Conservation (phyloP, 2,113 vertebrate genomes). For the Dipodomys stephensi region DNA sequence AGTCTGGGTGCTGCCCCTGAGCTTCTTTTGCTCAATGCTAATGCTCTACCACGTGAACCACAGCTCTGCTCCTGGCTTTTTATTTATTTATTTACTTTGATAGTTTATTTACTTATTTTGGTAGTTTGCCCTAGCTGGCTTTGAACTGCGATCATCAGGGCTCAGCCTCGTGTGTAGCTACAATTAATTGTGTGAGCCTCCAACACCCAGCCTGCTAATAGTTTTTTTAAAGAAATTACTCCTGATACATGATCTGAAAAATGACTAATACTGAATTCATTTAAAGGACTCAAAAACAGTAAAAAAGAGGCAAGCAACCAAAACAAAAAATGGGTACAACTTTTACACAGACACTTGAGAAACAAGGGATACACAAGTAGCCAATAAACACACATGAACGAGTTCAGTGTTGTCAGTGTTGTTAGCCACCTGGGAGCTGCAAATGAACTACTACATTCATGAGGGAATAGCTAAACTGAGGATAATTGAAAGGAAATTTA, state of each 20-base stretch:
- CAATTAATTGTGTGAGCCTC: no score
- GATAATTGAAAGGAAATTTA: neutral
- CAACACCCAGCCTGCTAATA: no score
- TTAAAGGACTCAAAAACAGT: slow-evolving; percentile 7
- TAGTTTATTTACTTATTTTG: no score
- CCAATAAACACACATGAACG: neutral
- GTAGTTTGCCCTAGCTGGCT: no score
- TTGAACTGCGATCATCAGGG: no score
- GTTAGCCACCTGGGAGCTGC: neutral
- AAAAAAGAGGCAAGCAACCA: neutral
- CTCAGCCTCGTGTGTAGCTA: no score
- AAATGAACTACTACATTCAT: slow-evolving; percentile 35
- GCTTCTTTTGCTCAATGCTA: no score
- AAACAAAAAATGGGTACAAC: neutral
- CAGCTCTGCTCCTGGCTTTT: no score
- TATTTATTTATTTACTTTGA: no score
- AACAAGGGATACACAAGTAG: neutral
- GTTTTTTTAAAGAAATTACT: neutral
- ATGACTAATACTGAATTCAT: neutral
- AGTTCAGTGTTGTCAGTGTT: neutral
- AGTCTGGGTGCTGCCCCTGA: no score
- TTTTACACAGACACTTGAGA: neutral
- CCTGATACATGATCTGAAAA: neutral
- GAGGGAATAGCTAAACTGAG: slow-evolving; percentile 8
- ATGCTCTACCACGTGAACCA: no score